These are phyloP conservation scores for Uloborus diversus DNA, from an alignment of 1,140 invertebrate species.

Conservation along the genomic window DNA sequence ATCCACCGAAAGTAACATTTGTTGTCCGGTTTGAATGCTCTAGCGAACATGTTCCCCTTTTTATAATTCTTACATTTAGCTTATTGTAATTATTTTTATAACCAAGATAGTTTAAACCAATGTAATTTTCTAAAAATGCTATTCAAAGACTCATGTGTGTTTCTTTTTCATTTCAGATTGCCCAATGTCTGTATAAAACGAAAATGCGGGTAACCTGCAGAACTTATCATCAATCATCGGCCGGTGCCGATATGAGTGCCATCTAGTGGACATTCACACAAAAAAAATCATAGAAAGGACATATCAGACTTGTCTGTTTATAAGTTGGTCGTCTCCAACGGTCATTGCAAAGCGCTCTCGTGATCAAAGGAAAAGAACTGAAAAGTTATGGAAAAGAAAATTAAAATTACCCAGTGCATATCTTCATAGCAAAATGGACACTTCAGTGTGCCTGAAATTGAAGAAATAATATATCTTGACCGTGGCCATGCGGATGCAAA, in stretches of 20 bases:
- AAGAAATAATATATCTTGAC: not conserved
- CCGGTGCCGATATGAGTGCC: slow-evolving; percentile 27
- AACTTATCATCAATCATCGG: slow-evolving; percentile 27
- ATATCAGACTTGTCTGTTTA: not conserved
- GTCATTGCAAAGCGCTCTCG: not conserved
- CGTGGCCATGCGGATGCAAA: not conserved
- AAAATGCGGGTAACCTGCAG: not conserved
- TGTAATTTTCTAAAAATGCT: too few relatives aligned
- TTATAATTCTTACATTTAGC: too few relatives aligned
- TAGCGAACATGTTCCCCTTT: too few relatives aligned
- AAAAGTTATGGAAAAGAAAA: not conserved
- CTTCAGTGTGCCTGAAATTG: not conserved
- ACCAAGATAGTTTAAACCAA: too few relatives aligned
- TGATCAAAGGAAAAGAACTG: not conserved
- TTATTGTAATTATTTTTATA: too few relatives aligned
- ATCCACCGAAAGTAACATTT: too few relatives aligned
- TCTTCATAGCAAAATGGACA: not conserved
- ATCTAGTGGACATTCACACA: slow-evolving; percentile 32
- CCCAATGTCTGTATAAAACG: slow-evolving; percentile 48
- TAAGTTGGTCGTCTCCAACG: not conserved
- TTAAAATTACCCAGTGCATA: slow-evolving; percentile 28
- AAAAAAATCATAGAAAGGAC: not conserved
- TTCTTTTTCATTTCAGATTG: slow-evolving; percentile 36
- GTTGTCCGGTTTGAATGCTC: too few relatives aligned
- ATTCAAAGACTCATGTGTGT: too few relatives aligned